Evolutionary conservation across 2,797 vertebrate genomes (phyloP), one percentile per base, ranked within the genome.

Genomic region (Cygnus olor): DNA sequence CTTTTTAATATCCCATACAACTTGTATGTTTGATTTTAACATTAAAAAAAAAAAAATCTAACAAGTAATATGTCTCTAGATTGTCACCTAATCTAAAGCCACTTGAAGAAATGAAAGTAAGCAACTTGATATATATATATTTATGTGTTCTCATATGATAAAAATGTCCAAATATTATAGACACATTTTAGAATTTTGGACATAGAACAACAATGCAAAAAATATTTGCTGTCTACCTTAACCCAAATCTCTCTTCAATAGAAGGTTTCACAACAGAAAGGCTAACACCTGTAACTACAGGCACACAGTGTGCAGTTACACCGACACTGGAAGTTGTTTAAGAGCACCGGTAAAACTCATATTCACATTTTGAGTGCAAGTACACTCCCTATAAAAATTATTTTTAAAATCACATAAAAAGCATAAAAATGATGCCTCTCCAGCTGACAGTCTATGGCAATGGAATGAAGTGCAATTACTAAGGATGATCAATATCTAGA

Each of bases 321-420:
- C 22, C 25, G 44, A 74, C 77, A 79, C 19, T 53, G 42, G 82
- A 94, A 96, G 88, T 88, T 80, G 58, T 97, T 95, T 95, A 95
- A 96, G 79, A 97, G 80, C 70, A 90, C 72, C 15, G 53, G 72
- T 81, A 93, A 97, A 96, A 91, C 69, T 57, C 77, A 76, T 90
- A 72, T 96, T 97, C 97, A 95, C 74, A 95, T 96, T 96, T 86
- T 95, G 83, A 96, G 80, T 97, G 58, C 69, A 85, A 95, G 76
- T 65, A 81, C 7, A 4, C 64, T 91, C 86, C 77, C 79, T 65
- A 90, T 96, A 94, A 97, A 89, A 54, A 77, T 78, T 88, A 65
- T 63, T 88, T 70, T 91, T 78, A 85, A 91, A 95, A 85, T 86
- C 68, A 80, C 57, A 95, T 84, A 61, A 95, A 95, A 89, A 81